Evolutionary conservation across 2,113 vertebrate genomes (phyloP), one percentile per base, ranked within the genome.

Genomic region (Hippocampus abdominalis): DNA sequence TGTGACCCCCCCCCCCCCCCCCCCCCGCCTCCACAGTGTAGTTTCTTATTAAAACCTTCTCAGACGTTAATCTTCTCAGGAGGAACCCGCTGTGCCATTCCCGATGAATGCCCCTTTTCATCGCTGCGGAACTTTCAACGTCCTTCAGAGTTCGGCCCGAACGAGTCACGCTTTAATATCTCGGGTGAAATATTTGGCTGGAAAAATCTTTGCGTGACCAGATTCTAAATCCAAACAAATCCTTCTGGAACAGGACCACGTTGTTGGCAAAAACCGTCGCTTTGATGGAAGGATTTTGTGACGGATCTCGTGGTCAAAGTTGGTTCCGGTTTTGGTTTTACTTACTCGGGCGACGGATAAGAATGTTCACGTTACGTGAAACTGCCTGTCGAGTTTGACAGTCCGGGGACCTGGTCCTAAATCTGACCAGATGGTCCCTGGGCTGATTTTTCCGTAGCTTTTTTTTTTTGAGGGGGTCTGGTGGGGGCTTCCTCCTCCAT

Each of bases 1-100:
- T 32, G 59, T 66, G 42, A 66, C 7, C 48, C 2, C 65, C 46
- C 46, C 65, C n/a, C 9, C n/a, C 7, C 66, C 7, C 48, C 2
- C 7, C 48, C 2, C 65, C 46, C 46, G 67, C n/a, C 9, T 25
- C 7, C 66, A 27, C 29, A 54, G 40, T 25, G 63, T 13, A 27
- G 15, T 70, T 75, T 81, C 83, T 86, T 73, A 88, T 87, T 86
- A 86, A 56, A 83, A 80, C 60, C 66, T 77, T 77, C 79, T 86
- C 78, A 84, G 78, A 59, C 70, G 12, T 21, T 86, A 87, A 86
- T 86, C 81, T 83, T 71, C 73, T 84, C 73, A 42, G 70, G 48
- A 74, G 63, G 68, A 63, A 67, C 82, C 77, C 74, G 67, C 83
- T 85, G 86, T 81, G 78, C 76, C 72, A 61, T 84, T 74, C 70